Evolutionary conservation across 2,113 vertebrate species (phyloP).

Genomic region (Cryptomyrus ogoouensis): DNA sequence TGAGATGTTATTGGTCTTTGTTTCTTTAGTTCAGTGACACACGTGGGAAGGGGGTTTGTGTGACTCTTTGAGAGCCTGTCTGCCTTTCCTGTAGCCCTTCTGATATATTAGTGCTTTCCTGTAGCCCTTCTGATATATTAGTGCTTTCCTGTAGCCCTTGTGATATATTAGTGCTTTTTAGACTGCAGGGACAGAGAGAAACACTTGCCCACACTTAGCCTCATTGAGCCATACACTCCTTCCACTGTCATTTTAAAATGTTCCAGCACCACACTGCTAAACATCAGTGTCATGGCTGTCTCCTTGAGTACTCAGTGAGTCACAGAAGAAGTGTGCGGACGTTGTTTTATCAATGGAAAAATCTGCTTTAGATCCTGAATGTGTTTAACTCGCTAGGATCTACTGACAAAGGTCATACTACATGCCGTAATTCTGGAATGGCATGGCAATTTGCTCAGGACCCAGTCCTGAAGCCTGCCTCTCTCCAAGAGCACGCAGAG

Average conservation of each 20-base stretch:
- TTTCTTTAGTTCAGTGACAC: not conserved
- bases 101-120: not conserved
- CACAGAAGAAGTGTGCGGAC: not conserved
- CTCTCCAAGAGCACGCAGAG: not conserved
- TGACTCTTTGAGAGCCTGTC: not conserved
- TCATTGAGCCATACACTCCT: not conserved
- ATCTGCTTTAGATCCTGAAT: not conserved
- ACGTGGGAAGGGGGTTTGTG: not conserved
- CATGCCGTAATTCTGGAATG: not conserved
- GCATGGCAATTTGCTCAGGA: not conserved
- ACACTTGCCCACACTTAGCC: not conserved
- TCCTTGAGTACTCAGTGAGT: not conserved
- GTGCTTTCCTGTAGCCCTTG: not conserved
- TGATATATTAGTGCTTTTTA: not conserved
- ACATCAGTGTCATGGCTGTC: not conserved
- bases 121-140: too few relatives aligned
- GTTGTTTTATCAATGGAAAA: not conserved
- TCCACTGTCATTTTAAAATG: constrained; percentile 1
- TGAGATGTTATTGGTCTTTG: not conserved
- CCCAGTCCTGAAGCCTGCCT: not conserved
- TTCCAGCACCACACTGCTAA: not conserved
- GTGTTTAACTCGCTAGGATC: not conserved
- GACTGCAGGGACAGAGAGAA: not conserved
- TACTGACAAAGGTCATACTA: not conserved
- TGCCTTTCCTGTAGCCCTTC: not conserved